phyloP scores from a whole-genome alignment of 2,797 vertebrate genomes.

The Lates japonicus region DNA sequence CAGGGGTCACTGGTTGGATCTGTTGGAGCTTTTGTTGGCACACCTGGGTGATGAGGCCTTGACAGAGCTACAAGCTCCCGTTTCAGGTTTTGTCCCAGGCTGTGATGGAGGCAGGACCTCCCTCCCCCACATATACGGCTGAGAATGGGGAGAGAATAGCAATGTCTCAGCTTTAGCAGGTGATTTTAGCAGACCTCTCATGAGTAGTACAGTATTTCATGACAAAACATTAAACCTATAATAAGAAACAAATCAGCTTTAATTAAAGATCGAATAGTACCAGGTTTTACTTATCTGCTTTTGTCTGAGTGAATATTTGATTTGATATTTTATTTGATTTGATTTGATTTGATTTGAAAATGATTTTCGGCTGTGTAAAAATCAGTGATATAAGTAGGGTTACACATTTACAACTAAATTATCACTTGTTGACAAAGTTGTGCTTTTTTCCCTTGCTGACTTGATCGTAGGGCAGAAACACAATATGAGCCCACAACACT shows the following conservation, averaged over 20 bases:
- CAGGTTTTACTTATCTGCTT: constrained; percentile 7
- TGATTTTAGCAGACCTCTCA: constrained; percentile 13
- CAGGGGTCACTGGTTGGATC: constrained; percentile 83
- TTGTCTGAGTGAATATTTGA: neutral
- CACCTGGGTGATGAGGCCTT: constrained; percentile 85
- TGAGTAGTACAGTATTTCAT: neutral
- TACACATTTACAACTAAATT: constrained; percentile 6
- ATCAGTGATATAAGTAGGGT: neutral
- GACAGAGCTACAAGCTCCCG: constrained; percentile 74
- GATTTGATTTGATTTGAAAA: too few relatives aligned
- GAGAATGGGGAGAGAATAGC: constrained; percentile 5
- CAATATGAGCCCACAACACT: constrained; percentile 1
- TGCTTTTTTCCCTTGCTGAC: neutral
- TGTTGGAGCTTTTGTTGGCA: constrained; percentile 85
- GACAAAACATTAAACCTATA: constrained; percentile 12
- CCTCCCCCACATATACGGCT: neutral
- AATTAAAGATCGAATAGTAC: neutral
- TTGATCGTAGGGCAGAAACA: neutral
- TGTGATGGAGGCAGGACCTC: constrained; percentile 28
- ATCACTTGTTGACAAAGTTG: constrained; percentile 4
- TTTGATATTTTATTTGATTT: too few relatives aligned
- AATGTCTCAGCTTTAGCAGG: constrained; percentile 1
- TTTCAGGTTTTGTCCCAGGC: constrained; percentile 77
- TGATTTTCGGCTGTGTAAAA: neutral
- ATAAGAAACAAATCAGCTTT: neutral